These are phyloP conservation scores for Chlorocebus sabaeus DNA, from an alignment of 2,113 vertebrate genomes.

Conservation along the genomic window DNA sequence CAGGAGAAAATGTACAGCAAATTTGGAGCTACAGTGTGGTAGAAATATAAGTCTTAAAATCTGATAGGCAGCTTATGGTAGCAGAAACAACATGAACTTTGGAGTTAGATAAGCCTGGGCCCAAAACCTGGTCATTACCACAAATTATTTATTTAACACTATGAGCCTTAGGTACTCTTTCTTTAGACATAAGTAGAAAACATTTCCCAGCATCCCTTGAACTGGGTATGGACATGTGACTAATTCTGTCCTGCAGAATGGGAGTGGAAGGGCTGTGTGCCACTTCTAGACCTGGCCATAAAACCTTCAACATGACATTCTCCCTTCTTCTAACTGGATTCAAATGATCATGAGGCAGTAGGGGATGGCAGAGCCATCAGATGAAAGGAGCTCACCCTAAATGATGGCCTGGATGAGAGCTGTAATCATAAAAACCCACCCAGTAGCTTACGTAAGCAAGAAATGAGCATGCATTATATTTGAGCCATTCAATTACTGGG, in stretches of 20 bases:
- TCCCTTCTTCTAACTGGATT: background rate
- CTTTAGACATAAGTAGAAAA: background rate
- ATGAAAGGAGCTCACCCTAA: background rate
- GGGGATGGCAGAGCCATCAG: fast-evolving
- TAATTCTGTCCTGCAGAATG: background rate
- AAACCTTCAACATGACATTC: background rate
- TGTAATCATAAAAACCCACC: background rate
- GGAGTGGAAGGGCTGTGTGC: background rate
- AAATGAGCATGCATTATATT: background rate
- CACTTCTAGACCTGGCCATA: background rate
- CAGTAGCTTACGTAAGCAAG: background rate
- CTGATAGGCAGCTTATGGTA: background rate
- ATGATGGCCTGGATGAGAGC: too few species aligned
- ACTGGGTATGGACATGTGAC: background rate
- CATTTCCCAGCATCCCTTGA: background rate
- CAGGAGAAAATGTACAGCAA: background rate
- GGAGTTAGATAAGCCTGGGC: background rate
- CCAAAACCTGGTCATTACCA: background rate
- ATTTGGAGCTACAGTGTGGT: background rate
- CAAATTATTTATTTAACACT: background rate
- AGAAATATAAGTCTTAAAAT: background rate
- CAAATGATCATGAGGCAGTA: background rate
- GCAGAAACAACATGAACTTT: background rate
- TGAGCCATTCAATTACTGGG: background rate
- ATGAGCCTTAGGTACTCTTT: background rate